Percentiles rank a stretch among this genome's conserved stretches.
phyloP scores from a whole-genome alignment of 2,797 vertebrate genomes.

The Oreochromis grahami region DNA sequence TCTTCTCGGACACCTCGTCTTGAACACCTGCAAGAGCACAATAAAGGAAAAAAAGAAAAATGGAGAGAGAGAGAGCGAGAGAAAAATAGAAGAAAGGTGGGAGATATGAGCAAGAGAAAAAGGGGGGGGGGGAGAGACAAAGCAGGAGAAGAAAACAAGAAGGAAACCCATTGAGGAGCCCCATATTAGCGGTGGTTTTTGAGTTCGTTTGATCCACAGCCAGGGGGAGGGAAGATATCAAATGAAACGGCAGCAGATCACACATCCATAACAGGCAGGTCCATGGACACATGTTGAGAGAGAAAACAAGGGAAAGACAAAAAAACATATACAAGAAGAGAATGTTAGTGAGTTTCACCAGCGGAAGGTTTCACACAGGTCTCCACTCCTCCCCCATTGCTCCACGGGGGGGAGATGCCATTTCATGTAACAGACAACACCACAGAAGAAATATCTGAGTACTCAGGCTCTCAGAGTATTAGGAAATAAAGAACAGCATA shows the following conservation, averaged over 20 bases:
- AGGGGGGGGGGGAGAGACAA: background rate
- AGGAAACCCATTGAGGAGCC: constrained; percentile 65
- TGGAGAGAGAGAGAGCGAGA: constrained; percentile 3
- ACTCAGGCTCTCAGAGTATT: background rate
- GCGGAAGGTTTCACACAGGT: constrained; percentile 54
- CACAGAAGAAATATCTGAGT: constrained; percentile 21
- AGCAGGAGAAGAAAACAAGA: constrained; percentile 36
- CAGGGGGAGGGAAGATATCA: constrained; percentile 64
- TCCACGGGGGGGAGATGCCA: constrained; percentile 55
- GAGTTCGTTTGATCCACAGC: constrained; percentile 70
- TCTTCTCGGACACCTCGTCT: constrained; percentile 61
- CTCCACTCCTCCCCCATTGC: constrained; percentile 65
- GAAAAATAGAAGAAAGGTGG: background rate
- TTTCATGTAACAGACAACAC: constrained; percentile 46
- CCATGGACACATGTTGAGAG: constrained; percentile 77
- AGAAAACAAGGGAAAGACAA: constrained; percentile 79
- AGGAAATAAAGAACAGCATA: constrained; percentile 43
- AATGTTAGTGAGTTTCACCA: constrained; percentile 64
- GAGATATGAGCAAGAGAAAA: background rate
- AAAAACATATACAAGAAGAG: constrained; percentile 76
- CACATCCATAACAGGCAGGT: constrained; percentile 71
- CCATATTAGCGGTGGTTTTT: constrained; percentile 69
- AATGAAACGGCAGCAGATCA: constrained; percentile 73
- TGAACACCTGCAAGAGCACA: constrained; percentile 53
- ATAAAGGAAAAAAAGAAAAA: constrained; percentile 19